Base-by-base conservation (phyloP, 2,797 vertebrate species). In the Perodicticus potto region DNA sequence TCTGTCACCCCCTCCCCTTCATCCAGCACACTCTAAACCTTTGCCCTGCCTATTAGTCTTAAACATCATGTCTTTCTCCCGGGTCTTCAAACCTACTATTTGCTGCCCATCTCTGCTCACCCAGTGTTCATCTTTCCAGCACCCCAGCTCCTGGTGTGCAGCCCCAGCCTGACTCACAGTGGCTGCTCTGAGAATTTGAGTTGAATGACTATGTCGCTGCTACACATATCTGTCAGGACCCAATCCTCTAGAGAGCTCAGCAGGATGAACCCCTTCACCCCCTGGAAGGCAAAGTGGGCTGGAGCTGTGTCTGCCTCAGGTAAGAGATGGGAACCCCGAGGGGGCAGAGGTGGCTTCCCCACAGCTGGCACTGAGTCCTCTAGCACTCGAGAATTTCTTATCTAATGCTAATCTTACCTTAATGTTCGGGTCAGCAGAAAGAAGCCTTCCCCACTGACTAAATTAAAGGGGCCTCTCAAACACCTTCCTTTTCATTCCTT, bases 371-470 rank as follows among this genome's bases (percentile, higher is more conserved):
- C 45, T 5, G 0, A 9, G 91, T 81, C 84, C 57, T 53, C 67
- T 29, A 3, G 73, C 72, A 76, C 93, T 89, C 82, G 93, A 78
- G 82, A 93, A 83, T 94, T 95, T 92, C 96, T 80, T 37, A 86
- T 69, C 40, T 49, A 12, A 22, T 9, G 1, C 9, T 49, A 49
- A 74, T 72, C 86, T 78, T 20, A 78, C 40, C 70, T 16, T 34
- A 23, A 63, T 3, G 7, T 16, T 72, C 90, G 70, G 55, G 73
- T 40, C 43, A 22, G 78, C 34, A 76, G 29, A 81, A 70, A 74
- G 89, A 17, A 81, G 45, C 8, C 25, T 69, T 61, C 57, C 37
- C 86, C 73, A 72, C 23, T 57, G 11, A 45, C 10, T 7, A 67
- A n/a, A 72, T 14, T 8, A 37, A 73, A 20, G 29, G 80, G 32